A percentile compares a stretch with the other conserved stretches of the same genome.
phyloP scores from a whole-genome alignment of 2,888 invertebrate genomes.

The Cosmia pyralina region DNA sequence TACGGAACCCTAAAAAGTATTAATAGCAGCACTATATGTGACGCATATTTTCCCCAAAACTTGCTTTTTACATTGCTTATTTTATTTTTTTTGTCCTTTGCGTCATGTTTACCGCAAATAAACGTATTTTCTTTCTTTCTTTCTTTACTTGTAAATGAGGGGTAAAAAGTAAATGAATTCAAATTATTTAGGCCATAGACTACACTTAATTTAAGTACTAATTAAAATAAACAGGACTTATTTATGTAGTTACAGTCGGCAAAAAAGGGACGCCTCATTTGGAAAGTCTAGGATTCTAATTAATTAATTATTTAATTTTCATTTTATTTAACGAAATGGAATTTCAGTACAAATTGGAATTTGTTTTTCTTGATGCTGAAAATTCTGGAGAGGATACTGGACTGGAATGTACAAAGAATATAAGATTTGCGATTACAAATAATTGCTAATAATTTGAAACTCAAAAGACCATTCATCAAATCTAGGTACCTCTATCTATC shows the following conservation, averaged over 20 bases:
- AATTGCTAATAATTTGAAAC: not conserved
- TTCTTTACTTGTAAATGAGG: not conserved
- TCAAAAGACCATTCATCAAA: not conserved
- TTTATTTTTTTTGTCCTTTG: too few species aligned
- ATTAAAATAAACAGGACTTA: slow-evolving; percentile 43
- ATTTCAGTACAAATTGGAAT: slow-evolving; percentile 15
- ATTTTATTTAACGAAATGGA: slow-evolving; percentile 32
- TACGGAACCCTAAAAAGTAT: too few species aligned
- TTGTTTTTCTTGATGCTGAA: slow-evolving; percentile 13
- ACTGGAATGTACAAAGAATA: slow-evolving; percentile 4
- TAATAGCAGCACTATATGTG: too few species aligned
- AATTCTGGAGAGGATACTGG: not conserved
- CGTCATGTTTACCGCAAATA: too few species aligned
- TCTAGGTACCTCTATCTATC: not conserved
- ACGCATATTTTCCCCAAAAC: too few species aligned
- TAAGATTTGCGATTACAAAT: not conserved
- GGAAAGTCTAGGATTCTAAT: slow-evolving; percentile 39
- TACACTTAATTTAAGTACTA: slow-evolving; percentile 3
- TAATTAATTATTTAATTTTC: slow-evolving; percentile 48
- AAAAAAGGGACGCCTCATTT: slow-evolving; percentile 30
- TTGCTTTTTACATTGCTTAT: too few species aligned
- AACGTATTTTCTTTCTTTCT: too few species aligned
- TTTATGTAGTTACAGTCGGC: slow-evolving; percentile 6
- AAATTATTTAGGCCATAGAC: slow-evolving; percentile 17
- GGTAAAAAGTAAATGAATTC: slow-evolving; percentile 10